Percentiles rank a stretch among this genome's conserved stretches.
Evolutionary conservation across 2,888 invertebrate species (phyloP).

Genomic region (Nudaria mundana): DNA sequence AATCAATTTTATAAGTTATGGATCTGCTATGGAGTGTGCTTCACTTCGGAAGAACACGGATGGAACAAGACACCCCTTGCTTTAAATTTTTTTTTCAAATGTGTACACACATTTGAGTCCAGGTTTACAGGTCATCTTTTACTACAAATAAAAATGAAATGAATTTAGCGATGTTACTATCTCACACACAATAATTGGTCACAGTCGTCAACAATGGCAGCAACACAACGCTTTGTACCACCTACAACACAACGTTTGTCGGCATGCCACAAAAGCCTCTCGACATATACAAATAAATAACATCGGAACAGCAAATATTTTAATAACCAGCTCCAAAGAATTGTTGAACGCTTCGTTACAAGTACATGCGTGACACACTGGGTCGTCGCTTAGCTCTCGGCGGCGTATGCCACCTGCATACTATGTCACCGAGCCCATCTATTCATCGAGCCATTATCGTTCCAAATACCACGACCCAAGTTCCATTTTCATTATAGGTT

Average conservation of each 20-base stretch:
- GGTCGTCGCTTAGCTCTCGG: conserved; percentile 37
- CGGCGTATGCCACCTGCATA: conserved; percentile 50
- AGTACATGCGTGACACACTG: conserved; percentile 62
- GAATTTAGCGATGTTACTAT: conserved; percentile 67
- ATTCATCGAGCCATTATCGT: conserved; percentile 23
- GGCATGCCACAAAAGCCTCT: conserved; percentile 67
- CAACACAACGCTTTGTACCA: conserved; percentile 41
- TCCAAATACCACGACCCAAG: conserved; percentile 28
- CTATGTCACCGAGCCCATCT: conserved; percentile 18
- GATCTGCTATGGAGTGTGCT: conserved; percentile 8
- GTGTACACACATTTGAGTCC: neutral
- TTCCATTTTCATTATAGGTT: conserved; percentile 25
- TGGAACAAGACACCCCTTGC: conserved; percentile 8
- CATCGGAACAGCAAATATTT: conserved; percentile 79
- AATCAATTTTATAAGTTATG: conserved; percentile 2
- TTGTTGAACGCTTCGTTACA: conserved; percentile 67
- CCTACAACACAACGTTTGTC: conserved; percentile 60
- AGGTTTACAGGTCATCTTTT: neutral
- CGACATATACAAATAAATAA: conserved; percentile 77
- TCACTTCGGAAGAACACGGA: conserved; percentile 7
- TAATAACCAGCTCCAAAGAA: conserved; percentile 77
- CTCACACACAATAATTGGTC: conserved; percentile 64
- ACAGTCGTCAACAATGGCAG: conserved; percentile 63
- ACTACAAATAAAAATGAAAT: conserved; percentile 33
- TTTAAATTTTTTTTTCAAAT: too few species aligned